Evolutionary conservation across 2,888 invertebrate genomes (phyloP).

Genomic region (Girardia tigrina): DNA sequence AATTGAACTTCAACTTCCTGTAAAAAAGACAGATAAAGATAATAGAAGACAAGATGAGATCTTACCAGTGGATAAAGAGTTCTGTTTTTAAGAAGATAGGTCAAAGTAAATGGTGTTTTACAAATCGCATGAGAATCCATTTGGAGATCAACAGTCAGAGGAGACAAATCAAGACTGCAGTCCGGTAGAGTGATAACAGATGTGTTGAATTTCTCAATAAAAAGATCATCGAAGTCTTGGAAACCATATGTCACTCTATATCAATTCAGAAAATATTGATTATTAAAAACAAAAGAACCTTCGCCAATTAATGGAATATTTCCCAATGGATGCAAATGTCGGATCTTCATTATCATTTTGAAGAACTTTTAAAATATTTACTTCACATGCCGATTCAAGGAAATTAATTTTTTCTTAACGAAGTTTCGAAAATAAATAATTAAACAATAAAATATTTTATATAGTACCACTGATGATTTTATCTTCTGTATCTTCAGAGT

Average conservation of each 20-base stretch:
- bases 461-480: too few relatives aligned
- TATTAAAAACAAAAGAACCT: background rate
- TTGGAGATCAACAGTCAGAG: conserved; percentile 47
- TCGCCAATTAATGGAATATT: conserved; percentile 2
- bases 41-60: too few relatives aligned
- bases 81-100: conserved; percentile 60
- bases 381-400: conserved; percentile 10
- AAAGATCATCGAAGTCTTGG: background rate
- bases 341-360: background rate
- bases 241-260: background rate
- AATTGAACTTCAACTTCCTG: conserved; percentile 60
- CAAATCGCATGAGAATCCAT: conserved; percentile 64
- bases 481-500: too few relatives aligned
- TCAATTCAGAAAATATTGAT: too few relatives aligned
- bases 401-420: background rate
- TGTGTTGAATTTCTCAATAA: background rate
- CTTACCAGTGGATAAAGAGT: conserved; percentile 59
- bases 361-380: conserved; percentile 6
- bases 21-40: too few relatives aligned
- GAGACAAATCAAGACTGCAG: conserved; percentile 46
- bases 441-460: too few relatives aligned
- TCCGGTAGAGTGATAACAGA: conserved; percentile 45
- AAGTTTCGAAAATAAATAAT: too few relatives aligned
- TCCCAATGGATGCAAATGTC: background rate
- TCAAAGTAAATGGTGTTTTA: conserved; percentile 49